phyloP scores from a whole-genome alignment of 2,113 vertebrate genomes.

The Osmerus eperlanus region DNA sequence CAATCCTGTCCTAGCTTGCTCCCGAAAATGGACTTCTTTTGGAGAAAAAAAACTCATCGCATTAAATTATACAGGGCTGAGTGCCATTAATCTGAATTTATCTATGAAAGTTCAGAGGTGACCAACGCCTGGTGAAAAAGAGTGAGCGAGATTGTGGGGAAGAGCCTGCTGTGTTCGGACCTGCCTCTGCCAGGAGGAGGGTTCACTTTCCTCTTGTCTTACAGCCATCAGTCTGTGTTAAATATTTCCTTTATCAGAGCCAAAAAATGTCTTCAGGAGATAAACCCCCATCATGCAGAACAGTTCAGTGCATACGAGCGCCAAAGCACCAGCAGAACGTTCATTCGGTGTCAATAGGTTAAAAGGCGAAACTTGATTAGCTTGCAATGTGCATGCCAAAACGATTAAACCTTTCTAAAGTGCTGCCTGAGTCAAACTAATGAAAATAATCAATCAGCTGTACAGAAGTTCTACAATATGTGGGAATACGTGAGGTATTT shows the following conservation, averaged over 20 bases:
- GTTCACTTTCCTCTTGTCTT: constrained; percentile 37
- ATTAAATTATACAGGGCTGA: too few relatives aligned
- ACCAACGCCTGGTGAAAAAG: constrained; percentile 1
- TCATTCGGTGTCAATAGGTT: constrained; percentile 38
- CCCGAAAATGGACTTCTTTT: too few relatives aligned
- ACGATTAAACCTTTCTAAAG: constrained; percentile 10
- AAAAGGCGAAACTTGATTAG: constrained; percentile 21
- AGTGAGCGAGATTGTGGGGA: background rate
- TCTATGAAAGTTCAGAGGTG: background rate
- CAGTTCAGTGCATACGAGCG: constrained; percentile 17
- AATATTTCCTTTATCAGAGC: constrained; percentile 45
- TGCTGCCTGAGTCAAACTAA: constrained; percentile 1
- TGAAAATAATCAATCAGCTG: constrained; percentile 30
- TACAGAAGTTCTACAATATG: constrained; percentile 4
- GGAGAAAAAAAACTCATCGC: too few relatives aligned
- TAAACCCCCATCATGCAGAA: constrained; percentile 29
- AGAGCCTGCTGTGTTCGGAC: constrained; percentile 24
- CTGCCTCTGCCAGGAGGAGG: constrained; percentile 26
- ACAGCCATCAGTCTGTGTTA: constrained; percentile 47
- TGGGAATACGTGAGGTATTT: too few relatives aligned
- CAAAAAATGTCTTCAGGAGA: constrained; percentile 47
- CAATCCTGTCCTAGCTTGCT: too few relatives aligned
- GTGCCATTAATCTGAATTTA: too few relatives aligned
- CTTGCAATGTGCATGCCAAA: background rate
- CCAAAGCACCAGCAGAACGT: constrained; percentile 24